Evolutionary conservation across 2,797 vertebrate genomes (phyloP).

Genomic region (Pterois miles): DNA sequence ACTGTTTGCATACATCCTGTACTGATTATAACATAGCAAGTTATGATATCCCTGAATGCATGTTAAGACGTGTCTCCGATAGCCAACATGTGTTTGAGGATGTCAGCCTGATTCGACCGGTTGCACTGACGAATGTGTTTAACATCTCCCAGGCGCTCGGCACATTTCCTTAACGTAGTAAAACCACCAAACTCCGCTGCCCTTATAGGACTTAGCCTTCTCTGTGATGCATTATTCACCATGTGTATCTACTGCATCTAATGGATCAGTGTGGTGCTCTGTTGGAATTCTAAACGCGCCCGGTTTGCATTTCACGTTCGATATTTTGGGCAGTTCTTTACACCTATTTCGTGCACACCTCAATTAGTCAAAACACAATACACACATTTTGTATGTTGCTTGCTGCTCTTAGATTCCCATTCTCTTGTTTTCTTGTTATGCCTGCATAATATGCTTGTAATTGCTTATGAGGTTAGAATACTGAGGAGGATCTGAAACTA

Average conservation of each 20-base stretch:
- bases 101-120: slow-evolving; percentile 32
- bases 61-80: slow-evolving; percentile 37
- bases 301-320: slow-evolving; percentile 40
- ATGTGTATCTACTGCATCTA: slow-evolving; percentile 43
- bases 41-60: slow-evolving; percentile 26
- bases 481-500: slow-evolving; percentile 39
- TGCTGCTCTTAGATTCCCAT: slow-evolving; percentile 21
- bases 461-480: slow-evolving; percentile 55
- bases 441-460: slow-evolving; percentile 46
- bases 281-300: slow-evolving; percentile 47
- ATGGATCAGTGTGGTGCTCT: slow-evolving; percentile 26
- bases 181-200: slow-evolving; percentile 43
- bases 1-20: slow-evolving; percentile 17
- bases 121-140: slow-evolving; percentile 21
- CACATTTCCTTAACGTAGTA: slow-evolving; percentile 48
- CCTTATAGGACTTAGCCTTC: slow-evolving; percentile 30
- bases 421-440: slow-evolving; percentile 49
- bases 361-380: slow-evolving; percentile 36
- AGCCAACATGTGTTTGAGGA: slow-evolving; percentile 22
- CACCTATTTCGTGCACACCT: slow-evolving; percentile 31
- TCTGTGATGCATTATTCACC: slow-evolving; percentile 51
- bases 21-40: slow-evolving; percentile 8
- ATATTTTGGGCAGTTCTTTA: slow-evolving; percentile 53
- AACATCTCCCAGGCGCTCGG: slow-evolving; percentile 28
- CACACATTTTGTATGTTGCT: background rate